Percentiles rank a stretch among this genome's conserved stretches.
Conservation (phyloP, 1,140 invertebrate genomes). For the Leptoteleia sp. region DNA sequence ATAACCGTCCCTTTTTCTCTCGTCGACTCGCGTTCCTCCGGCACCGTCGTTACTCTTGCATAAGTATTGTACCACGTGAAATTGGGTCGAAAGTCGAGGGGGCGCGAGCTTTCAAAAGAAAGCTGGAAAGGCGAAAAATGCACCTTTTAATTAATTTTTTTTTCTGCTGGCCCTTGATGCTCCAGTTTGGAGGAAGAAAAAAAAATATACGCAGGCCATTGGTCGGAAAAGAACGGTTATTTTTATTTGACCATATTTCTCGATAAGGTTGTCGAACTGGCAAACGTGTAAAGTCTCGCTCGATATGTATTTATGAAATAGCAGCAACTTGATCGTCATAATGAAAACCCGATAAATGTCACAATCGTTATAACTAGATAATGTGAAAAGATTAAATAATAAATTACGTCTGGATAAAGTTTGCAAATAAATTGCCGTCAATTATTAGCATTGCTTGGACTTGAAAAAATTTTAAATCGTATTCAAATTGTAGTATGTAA, state of each 20-base stretch:
- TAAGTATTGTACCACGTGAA: constrained; percentile 56
- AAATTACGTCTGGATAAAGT: no score
- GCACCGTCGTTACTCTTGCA: constrained; percentile 41
- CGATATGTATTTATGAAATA: no score
- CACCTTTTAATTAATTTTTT: constrained; percentile 62
- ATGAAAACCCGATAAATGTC: no score
- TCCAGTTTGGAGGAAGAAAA: constrained; percentile 33
- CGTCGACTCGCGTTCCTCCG: constrained; percentile 18
- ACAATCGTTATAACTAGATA: no score
- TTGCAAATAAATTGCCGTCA: no score
- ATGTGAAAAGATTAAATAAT: no score
- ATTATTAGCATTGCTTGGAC: no score
- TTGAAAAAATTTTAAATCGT: no score
- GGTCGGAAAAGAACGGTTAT: constrained; percentile 1
- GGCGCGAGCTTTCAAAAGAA: constrained; percentile 60
- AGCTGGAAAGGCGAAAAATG: constrained; percentile 64
- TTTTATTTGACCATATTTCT: neutral
- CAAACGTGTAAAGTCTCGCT: no score
- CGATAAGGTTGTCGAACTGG: neutral
- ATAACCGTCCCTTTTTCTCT: constrained; percentile 17
- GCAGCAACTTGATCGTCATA: no score
- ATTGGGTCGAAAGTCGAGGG: constrained; percentile 66
- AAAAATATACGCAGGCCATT: constrained; percentile 22
- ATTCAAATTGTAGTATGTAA: no score
- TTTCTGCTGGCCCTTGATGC: constrained; percentile 36